These are phyloP conservation scores for Boloria euphrosyne DNA, from an alignment of 2,888 invertebrate genomes.

Conservation along the genomic window DNA sequence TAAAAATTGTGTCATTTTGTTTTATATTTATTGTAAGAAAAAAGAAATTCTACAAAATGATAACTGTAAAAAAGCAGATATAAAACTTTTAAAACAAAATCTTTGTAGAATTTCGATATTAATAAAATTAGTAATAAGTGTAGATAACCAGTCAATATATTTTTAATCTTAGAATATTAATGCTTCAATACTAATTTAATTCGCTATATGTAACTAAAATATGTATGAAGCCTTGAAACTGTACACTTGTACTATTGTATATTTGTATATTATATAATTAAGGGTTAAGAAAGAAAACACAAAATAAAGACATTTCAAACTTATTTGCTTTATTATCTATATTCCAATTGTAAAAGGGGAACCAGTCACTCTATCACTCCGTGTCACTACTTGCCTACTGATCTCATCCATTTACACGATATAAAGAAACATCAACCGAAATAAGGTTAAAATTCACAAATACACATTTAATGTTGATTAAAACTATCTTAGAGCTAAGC, in stretches of 20 bases:
- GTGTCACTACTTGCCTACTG: slow-evolving; percentile 76
- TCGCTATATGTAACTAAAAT: neutral
- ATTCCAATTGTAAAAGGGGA: slow-evolving; percentile 81
- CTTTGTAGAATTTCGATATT: neutral
- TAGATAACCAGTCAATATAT: slow-evolving; percentile 9
- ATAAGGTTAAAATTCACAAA: slow-evolving; percentile 79
- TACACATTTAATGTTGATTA: slow-evolving; percentile 81
- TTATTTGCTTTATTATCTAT: slow-evolving; percentile 79
- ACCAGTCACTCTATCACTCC: slow-evolving; percentile 79
- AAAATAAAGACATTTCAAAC: slow-evolving; percentile 61
- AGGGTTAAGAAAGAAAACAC: slow-evolving; percentile 57
- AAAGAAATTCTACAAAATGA: too few species aligned
- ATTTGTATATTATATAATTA: slow-evolving; percentile 37
- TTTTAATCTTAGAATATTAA: slow-evolving; percentile 9
- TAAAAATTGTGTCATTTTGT: too few species aligned
- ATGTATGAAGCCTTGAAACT: slow-evolving; percentile 6
- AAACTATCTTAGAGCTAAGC: slow-evolving; percentile 65
- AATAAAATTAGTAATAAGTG: slow-evolving; percentile 1
- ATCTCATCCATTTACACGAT: slow-evolving; percentile 79
- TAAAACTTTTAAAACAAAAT: neutral
- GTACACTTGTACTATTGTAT: slow-evolving; percentile 59
- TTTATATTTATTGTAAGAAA: too few species aligned
- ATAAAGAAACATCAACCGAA: slow-evolving; percentile 79
- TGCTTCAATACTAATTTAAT: slow-evolving; percentile 10
- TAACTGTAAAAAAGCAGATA: too few species aligned